phyloP scores from a whole-genome alignment of 64 coral and sea anemone species.

The Pocillopora damicornis region DNA sequence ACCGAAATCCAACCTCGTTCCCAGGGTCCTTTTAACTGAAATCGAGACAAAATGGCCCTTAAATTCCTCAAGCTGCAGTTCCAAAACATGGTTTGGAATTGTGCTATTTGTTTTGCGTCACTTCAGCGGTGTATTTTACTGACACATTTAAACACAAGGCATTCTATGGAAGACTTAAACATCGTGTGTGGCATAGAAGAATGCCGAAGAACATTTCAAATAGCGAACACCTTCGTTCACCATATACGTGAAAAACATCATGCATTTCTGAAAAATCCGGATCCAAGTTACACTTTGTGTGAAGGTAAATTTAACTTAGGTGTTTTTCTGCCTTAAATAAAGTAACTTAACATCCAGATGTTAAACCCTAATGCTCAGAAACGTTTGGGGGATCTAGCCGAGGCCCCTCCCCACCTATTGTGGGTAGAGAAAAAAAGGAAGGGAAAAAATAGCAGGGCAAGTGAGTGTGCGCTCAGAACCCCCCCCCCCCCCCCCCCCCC shows the following conservation, averaged over 20 bases:
- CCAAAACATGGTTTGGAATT: slow-evolving; percentile 21
- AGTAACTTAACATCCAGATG: background rate
- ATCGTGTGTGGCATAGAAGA: slow-evolving; percentile 29
- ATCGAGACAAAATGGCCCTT: no score
- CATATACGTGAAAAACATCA: slow-evolving; percentile 10
- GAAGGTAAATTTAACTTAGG: background rate
- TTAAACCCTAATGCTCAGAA: no score
- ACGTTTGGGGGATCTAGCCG: no score
- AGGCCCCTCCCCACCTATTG: no score
- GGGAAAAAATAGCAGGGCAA: no score
- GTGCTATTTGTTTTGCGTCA: slow-evolving; percentile 16
- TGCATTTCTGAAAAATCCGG: background rate
- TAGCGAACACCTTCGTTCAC: background rate
- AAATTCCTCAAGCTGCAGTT: no score
- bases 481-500: no score
- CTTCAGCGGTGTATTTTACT: slow-evolving; percentile 27
- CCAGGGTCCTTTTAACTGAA: no score
- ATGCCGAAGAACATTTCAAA: slow-evolving; percentile 4
- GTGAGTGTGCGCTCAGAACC: no score
- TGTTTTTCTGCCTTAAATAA: no score
- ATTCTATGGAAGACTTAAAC: slow-evolving; percentile 10
- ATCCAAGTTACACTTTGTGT: background rate
- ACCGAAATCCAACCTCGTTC: no score
- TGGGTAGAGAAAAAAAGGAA: no score
- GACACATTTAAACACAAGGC: slow-evolving; percentile 34